Conservation (phyloP, 2,113 vertebrate species). For the Promerops cafer region DNA sequence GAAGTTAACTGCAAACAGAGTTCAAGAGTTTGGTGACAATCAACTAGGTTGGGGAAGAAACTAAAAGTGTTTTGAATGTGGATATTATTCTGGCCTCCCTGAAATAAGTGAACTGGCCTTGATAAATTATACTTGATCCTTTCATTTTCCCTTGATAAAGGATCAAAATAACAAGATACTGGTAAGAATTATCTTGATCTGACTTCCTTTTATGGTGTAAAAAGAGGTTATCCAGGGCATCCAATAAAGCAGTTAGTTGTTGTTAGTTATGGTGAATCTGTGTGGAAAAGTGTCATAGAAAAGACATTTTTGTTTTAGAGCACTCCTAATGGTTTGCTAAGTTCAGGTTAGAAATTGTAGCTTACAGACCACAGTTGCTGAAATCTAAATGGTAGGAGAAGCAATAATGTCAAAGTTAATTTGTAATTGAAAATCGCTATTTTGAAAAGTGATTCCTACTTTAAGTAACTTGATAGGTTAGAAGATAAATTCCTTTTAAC, state of each 20-base stretch:
- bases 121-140: neutral
- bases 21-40: neutral
- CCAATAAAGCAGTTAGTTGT: neutral
- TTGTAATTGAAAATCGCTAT: slow-evolving; percentile 32
- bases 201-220: neutral
- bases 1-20: neutral
- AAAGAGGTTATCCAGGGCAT: neutral
- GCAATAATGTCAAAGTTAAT: slow-evolving; percentile 56
- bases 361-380: neutral
- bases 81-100: neutral
- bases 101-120: neutral
- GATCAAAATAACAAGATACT: neutral
- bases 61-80: neutral
- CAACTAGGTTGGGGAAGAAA: neutral
- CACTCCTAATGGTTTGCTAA: neutral
- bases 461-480: slow-evolving; percentile 28
- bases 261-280: neutral
- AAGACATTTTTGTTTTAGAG: slow-evolving; percentile 13
- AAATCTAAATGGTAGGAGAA: slow-evolving; percentile 24
- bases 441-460: slow-evolving; percentile 34
- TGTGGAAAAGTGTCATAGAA: neutral
- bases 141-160: neutral
- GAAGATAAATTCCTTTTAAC: slow-evolving; percentile 16
- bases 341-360: slow-evolving; percentile 3
- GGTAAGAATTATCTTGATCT: neutral